phyloP scores from a whole-genome alignment of 2,113 vertebrate species.

The Kryptolebias marmoratus region DNA sequence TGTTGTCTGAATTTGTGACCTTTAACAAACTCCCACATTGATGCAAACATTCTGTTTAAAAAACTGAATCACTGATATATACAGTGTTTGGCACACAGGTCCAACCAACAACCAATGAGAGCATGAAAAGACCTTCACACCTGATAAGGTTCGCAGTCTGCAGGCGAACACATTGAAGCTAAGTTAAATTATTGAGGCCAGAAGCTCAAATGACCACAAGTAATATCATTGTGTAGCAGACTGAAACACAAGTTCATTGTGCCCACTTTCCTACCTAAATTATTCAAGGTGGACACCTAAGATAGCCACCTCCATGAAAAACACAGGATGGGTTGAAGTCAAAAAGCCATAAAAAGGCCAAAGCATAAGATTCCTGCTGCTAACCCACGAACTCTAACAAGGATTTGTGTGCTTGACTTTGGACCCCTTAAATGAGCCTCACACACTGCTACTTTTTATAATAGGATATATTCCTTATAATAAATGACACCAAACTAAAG shows the following conservation, averaged over 20 bases:
- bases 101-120: neutral
- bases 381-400: conserved; percentile 10
- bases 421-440: conserved; percentile 9
- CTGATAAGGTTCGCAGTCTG: conserved; percentile 36
- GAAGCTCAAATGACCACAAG: conserved; percentile 66
- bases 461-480: conserved; percentile 24
- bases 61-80: no score
- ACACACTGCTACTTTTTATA: conserved; percentile 1
- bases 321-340: conserved; percentile 3
- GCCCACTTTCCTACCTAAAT: conserved; percentile 81
- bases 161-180: conserved; percentile 18
- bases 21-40: no score
- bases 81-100: neutral
- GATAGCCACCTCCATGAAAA: conserved; percentile 36
- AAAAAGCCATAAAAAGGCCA: neutral
- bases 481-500: conserved; percentile 2
- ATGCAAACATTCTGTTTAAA: no score
- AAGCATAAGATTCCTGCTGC: neutral
- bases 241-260: conserved; percentile 51
- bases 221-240: conserved; percentile 41
- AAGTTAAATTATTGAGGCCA: conserved; percentile 76
- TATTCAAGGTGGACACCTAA: conserved; percentile 69
- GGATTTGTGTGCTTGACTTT: conserved; percentile 14
- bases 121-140: conserved; percentile 34
- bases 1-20: no score